These are phyloP conservation scores for Pelagia noctiluca DNA, from an alignment of 30 jellyfish, hydroid and myxozoan species.

Conservation along the genomic window DNA sequence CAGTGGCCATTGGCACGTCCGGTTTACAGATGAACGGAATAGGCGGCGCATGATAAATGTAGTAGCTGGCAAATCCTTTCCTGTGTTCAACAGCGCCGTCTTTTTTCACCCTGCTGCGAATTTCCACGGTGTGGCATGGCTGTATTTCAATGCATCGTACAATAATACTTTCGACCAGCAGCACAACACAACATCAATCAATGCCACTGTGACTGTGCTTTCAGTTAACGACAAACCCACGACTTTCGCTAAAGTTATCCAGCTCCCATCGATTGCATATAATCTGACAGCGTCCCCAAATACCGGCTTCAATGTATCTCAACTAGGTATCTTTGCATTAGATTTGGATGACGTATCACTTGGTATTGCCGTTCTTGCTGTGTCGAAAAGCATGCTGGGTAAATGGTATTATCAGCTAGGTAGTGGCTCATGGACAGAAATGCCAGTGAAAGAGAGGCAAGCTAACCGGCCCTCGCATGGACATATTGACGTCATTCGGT, in stretches of 20 bases:
- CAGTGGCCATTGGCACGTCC: constrained; percentile 31
- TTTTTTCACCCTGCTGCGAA: constrained; percentile 27
- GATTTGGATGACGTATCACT: constrained; percentile 61
- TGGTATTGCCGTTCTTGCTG: constrained; percentile 63
- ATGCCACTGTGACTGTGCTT: constrained; percentile 24
- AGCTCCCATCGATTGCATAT: constrained; percentile 78
- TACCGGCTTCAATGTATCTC: constrained; percentile 69
- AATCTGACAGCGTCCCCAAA: constrained; percentile 58
- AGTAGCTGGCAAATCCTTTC: background rate
- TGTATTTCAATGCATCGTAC: constrained; percentile 49
- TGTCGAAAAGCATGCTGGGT: constrained; percentile 47
- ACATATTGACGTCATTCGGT: constrained; percentile 10
- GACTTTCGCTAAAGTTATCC: background rate
- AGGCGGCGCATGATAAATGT: background rate
- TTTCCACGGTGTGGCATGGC: constrained; percentile 43
- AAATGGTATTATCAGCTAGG: constrained; percentile 60
- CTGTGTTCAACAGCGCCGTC: constrained; percentile 25
- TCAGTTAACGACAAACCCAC: constrained; percentile 73
- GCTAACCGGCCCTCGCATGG: background rate
- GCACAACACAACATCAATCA: constrained; percentile 5
- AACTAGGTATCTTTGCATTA: constrained; percentile 13
- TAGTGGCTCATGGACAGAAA: constrained; percentile 57
- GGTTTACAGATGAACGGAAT: background rate
- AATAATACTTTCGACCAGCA: constrained; percentile 9
- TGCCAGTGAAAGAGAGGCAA: background rate